These are phyloP conservation scores for Halictus rubicundus DNA, from an alignment of 1,140 invertebrate genomes.

Conservation along the genomic window DNA sequence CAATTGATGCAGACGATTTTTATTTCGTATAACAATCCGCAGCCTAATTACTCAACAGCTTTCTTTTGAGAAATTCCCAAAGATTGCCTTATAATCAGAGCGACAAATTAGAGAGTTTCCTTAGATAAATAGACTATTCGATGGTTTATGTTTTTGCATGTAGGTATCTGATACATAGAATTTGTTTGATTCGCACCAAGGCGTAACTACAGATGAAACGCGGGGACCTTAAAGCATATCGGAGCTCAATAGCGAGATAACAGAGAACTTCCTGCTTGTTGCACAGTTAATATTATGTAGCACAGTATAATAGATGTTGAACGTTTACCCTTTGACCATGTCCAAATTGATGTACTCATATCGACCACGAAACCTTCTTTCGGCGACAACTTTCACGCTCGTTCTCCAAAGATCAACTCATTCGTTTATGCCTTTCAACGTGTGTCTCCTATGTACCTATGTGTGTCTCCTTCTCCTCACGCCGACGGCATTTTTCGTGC, in stretches of 20 bases:
- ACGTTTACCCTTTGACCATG: not conserved
- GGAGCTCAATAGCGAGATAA: not conserved
- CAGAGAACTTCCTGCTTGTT: not conserved
- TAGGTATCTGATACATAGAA: no score
- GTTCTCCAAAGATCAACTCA: not conserved
- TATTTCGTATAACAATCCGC: no score
- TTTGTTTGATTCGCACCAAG: no score
- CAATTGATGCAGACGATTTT: no score
- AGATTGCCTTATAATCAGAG: no score
- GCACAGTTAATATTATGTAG: not conserved
- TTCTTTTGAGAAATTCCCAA: no score
- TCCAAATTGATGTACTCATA: slow-evolving; percentile 9
- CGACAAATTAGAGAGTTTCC: no score
- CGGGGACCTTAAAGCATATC: not conserved
- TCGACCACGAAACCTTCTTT: not conserved
- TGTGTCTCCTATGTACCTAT: not conserved
- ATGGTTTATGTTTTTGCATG: no score
- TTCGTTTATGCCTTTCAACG: not conserved
- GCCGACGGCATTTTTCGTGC: no score
- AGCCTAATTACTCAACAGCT: no score
- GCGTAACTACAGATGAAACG: no score
- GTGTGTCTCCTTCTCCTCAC: not conserved
- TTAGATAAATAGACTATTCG: no score
- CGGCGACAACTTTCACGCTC: slow-evolving; percentile 4
- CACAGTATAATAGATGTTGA: not conserved